Conservation (phyloP, 2,113 vertebrate species). For the Bothrops jararaca region DNA sequence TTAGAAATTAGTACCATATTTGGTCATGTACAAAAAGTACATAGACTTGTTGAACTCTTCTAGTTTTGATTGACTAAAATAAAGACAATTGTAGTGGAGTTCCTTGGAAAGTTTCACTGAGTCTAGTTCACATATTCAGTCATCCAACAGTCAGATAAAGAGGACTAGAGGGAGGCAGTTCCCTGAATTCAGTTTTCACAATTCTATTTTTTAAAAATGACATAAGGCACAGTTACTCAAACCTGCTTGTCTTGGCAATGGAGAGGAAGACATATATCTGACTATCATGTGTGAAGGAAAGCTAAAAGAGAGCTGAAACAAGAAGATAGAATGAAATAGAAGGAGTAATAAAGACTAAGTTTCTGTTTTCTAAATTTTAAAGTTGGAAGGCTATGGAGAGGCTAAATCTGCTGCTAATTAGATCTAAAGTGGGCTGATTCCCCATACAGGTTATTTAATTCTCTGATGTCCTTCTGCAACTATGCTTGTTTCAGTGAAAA, state of each 20-base stretch:
- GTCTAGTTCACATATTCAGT: background rate
- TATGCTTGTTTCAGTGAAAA: background rate
- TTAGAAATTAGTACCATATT: constrained; percentile 42
- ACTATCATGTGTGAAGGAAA: too few relatives aligned
- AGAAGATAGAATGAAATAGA: background rate
- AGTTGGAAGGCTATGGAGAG: background rate
- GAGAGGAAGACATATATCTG: background rate
- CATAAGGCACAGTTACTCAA: background rate
- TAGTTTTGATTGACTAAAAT: constrained; percentile 7
- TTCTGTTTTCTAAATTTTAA: background rate
- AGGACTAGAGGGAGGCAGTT: background rate
- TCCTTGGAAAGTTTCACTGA: background rate
- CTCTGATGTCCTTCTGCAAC: background rate
- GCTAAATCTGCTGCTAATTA: background rate
- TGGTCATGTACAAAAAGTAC: constrained; percentile 31
- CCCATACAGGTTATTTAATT: background rate
- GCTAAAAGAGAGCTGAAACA: too few relatives aligned
- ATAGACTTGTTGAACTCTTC: background rate
- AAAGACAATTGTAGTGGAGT: background rate
- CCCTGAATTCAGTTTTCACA: background rate
- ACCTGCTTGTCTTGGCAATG: background rate
- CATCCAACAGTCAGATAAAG: background rate
- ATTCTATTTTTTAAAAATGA: too few relatives aligned
- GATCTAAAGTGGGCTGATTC: background rate
- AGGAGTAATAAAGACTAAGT: background rate